Evolutionary conservation across 2,113 vertebrate genomes (phyloP).

Genomic region (Anarrhichthys ocellatus): DNA sequence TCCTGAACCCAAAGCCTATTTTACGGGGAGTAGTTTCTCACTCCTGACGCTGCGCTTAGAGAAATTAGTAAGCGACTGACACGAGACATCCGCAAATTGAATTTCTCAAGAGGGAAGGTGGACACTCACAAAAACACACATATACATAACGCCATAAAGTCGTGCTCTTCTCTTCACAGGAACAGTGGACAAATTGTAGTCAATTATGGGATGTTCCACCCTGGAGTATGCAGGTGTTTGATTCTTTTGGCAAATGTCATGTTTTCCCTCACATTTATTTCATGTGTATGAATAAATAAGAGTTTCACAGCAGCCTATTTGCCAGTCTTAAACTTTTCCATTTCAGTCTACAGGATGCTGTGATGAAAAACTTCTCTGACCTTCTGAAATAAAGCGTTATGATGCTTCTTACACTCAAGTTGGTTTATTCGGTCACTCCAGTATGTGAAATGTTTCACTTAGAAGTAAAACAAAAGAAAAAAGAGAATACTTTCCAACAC

Average conservation of each 20-base stretch:
- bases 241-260: conserved; percentile 21
- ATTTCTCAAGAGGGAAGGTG: conserved; percentile 63
- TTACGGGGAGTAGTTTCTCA: conserved; percentile 71
- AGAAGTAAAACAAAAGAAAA: not conserved
- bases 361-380: not conserved
- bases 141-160: conserved; percentile 30
- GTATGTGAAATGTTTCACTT: not conserved
- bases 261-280: conserved; percentile 20
- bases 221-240: conserved; percentile 35
- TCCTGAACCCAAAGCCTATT: conserved; percentile 75
- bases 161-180: conserved; percentile 21
- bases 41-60: conserved; percentile 62
- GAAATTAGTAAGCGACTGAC: conserved; percentile 79
- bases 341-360: not conserved
- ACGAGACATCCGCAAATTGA: conserved; percentile 72
- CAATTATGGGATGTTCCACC: conserved; percentile 48
- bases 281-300: conserved; percentile 19
- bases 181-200: conserved; percentile 37
- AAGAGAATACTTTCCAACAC: not conserved
- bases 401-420: not conserved
- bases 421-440: not conserved
- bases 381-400: not conserved
- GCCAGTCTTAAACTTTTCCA: conserved; percentile 8
- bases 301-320: not conserved
- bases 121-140: conserved; percentile 45